A percentile compares a stretch with the other conserved stretches of the same genome.
These are phyloP conservation scores for Scaptomyza tumidula DNA, from an alignment of 2,888 invertebrate genomes.

Conservation along the genomic window DNA sequence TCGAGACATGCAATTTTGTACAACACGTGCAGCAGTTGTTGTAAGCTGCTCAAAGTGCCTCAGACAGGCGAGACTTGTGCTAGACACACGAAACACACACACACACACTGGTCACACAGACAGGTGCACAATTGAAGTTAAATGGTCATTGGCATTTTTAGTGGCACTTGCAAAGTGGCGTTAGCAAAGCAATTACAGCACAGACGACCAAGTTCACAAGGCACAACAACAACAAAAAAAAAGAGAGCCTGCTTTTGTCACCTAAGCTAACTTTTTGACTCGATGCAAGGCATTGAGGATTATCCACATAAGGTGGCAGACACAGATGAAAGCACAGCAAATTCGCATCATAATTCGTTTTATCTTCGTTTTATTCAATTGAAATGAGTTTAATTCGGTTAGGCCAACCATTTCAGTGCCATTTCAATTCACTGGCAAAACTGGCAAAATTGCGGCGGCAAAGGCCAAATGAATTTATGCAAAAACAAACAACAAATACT, in stretches of 20 bases:
- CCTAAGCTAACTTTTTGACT: slow-evolving; percentile 8
- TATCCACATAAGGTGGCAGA: not conserved
- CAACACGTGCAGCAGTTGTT: slow-evolving; percentile 43
- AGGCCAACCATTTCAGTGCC: slow-evolving; percentile 64
- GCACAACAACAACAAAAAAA: slow-evolving; percentile 11
- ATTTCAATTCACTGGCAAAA: slow-evolving; percentile 58
- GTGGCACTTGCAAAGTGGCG: slow-evolving; percentile 48
- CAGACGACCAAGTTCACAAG: slow-evolving; percentile 44
- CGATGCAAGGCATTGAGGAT: not conserved
- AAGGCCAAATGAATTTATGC: slow-evolving; percentile 49
- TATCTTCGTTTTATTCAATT: slow-evolving; percentile 57
- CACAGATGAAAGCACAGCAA: not conserved
- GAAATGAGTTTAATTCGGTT: slow-evolving; percentile 64
- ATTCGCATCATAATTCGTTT: slow-evolving; percentile 27
- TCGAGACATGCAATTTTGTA: slow-evolving; percentile 16
- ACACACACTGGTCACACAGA: slow-evolving; percentile 16
- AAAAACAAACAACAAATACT: slow-evolving; percentile 24
- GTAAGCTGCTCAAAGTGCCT: slow-evolving; percentile 28
- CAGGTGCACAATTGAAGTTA: slow-evolving; percentile 36
- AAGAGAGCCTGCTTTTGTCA: not conserved
- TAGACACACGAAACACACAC: slow-evolving; percentile 29
- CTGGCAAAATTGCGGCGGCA: slow-evolving; percentile 6
- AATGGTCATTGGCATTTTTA: slow-evolving; percentile 70
- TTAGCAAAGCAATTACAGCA: slow-evolving; percentile 49
- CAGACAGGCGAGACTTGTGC: slow-evolving; percentile 10